These are phyloP conservation scores for Tenrec ecaudatus DNA, from an alignment of 2,113 vertebrate genomes.

Conservation along the genomic window DNA sequence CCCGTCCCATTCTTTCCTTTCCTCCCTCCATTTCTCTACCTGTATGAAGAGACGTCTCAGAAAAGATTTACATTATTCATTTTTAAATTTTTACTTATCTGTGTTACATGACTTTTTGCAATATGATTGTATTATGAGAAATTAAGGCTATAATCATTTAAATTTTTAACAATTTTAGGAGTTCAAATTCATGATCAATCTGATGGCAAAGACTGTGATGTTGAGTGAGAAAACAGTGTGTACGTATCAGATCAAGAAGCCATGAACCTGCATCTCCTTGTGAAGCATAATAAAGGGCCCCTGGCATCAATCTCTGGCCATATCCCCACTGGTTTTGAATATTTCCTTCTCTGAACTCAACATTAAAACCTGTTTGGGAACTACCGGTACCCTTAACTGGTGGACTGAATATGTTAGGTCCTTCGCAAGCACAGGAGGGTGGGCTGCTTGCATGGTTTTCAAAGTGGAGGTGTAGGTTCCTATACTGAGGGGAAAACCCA, in stretches of 20 bases:
- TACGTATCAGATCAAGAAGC: neutral
- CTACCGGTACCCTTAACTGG: neutral
- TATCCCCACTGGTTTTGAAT: neutral
- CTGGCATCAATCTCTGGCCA: neutral
- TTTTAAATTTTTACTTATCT: neutral
- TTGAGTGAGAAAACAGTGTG: neutral
- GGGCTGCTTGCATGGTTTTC: no score
- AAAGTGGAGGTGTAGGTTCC: neutral
- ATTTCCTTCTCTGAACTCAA: neutral
- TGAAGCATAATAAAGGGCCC: neutral
- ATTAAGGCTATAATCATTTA: constrained; percentile 37
- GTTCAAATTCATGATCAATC: neutral
- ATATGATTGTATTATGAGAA: neutral
- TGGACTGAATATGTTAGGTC: neutral
- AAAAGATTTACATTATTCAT: neutral
- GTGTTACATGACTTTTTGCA: neutral
- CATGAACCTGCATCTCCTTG: neutral
- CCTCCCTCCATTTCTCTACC: neutral
- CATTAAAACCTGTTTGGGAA: neutral
- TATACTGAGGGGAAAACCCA: neutral
- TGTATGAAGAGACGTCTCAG: neutral
- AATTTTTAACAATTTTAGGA: neutral
- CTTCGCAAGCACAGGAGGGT: neutral
- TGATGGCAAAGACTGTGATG: neutral
- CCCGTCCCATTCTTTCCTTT: rapidly evolving